Evolutionary conservation across 2,113 vertebrate species (phyloP), one percentile per base, ranked within the genome.

Genomic region (Nibea coibor): DNA sequence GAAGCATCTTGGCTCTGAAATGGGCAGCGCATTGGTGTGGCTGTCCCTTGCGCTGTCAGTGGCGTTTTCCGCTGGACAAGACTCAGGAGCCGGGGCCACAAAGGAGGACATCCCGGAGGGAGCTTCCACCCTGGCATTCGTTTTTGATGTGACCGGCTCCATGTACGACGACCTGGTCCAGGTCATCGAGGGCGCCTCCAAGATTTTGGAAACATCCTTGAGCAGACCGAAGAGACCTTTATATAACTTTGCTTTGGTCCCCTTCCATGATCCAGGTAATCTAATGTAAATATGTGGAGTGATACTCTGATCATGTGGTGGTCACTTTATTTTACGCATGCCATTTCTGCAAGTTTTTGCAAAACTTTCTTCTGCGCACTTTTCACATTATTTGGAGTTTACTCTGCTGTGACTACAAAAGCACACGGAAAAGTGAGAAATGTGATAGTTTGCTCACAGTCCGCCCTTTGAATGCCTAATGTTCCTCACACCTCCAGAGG

Each of bases 91-190:
- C 19, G 84, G 73, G 28, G 78, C 63, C 74, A n/a, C 85, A 0
- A 88, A 91, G 66, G 78, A 95, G 81, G 94, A 93, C 14, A 95
- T 96, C 80, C 97, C 97, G 1, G 96, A 99, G 88, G 98, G 97
- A 47, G 97, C 98, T 54, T 99, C 98, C 75, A 99, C 98, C 56
- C 91, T 99, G 90, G 96, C 97, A 0, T 99, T 99, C 90, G 98
- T 99, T n/a, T 99, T 99, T 70, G 98, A 99, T 84, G 98, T 99
- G 45, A 99, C 98, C 51, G 98, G 98, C 20, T 99, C 98, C 92
- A 99, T 99, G 98, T 99, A 99, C 71, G 98, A 99, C 74, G 98
- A 99, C 82, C 88, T 99, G 85, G 97, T 99, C 73, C 98, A 99
- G 91, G 98, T 99, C 7, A 98, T 99, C 67, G 97, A 99, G 82